Evolutionary conservation across 37 sponge, comb jelly and placozoan species (phyloP), one percentile per base, ranked within the genome.

Genomic region (Ianthella basta): DNA sequence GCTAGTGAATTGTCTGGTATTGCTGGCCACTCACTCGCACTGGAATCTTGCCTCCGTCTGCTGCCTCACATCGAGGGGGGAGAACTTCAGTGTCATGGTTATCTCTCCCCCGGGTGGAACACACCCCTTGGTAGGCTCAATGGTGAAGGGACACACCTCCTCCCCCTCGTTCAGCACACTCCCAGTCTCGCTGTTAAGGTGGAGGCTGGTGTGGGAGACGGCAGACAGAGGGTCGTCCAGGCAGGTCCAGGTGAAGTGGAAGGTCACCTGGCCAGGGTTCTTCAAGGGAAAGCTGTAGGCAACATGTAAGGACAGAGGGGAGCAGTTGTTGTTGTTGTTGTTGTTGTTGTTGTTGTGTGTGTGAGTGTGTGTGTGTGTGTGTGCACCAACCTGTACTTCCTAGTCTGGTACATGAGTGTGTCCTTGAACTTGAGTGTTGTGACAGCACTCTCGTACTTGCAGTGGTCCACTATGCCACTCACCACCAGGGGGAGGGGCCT

Each of bases 381-480:
- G n/a, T n/a, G n/a, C n/a, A n/a, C n/a, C n/a, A 69, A 94, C 87
- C 83, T 95, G 88, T 85, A 98, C 5, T 63, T 79, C 59, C 94
- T 83, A 15, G 91, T 92, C 79, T 98, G 99, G 69, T 92, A 96
- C 92, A 98, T 92, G 57, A 94, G 85, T 20, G 99, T 98, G 65
- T 98, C 97, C 27, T 74, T 88, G 88, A 98, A 96, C 23, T 53
- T 80, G n/a, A 98, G 84, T 12, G 82, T 82, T n/a, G 70, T 72
- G n/a, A 86, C 59, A 33, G 90, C 55, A 60, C 93, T 90, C 70
- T 86, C 90, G 80, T 90, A 96, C 61, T 89, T 87, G 24, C 89
- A 87, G 59, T 60, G 94, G 56, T 90, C 93, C 0, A 85, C 90
- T 20, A 89, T 72, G 27, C 87, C 96, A 55, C 87, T 89, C 6